These are phyloP conservation scores for Baccha elongata DNA, from an alignment of 2,888 invertebrate genomes.

Conservation along the genomic window DNA sequence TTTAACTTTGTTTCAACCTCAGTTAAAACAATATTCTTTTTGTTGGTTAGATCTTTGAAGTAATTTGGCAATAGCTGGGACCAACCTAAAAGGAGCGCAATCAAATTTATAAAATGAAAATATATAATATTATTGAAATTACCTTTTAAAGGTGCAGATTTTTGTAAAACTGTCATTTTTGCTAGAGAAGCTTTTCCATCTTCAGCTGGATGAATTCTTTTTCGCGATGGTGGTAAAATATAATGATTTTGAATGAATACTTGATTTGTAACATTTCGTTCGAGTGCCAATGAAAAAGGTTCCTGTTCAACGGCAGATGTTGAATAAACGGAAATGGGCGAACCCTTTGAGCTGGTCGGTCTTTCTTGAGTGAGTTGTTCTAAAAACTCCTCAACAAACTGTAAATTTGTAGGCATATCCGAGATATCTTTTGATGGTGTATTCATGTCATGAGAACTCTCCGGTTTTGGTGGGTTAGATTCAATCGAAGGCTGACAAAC, in stretches of 20 bases:
- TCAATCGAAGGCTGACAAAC: not conserved
- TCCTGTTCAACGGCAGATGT: not conserved
- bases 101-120: no score
- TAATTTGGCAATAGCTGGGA: constrained; percentile 26
- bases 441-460: not conserved
- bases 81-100: no score
- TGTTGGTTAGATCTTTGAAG: constrained; percentile 4
- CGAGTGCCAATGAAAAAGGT: not conserved
- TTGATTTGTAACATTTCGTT: constrained; percentile 31
- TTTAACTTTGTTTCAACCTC: not conserved
- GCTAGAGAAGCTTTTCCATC: not conserved
- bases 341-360: not conserved
- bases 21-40: constrained; percentile 40
- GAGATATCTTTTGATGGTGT: not conserved
- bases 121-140: no score
- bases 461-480: not conserved
- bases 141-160: constrained; percentile 18
- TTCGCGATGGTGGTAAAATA: constrained; percentile 25
- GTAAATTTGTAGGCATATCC: not conserved
- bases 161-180: not conserved
- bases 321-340: constrained; percentile 3
- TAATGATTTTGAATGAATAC: constrained; percentile 31
- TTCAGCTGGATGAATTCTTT: not conserved
- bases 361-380: not conserved
- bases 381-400: constrained; percentile 22